A percentile compares a stretch with the other conserved stretches of the same genome.
phyloP scores from a whole-genome alignment of 2,888 invertebrate genomes.

The Leucoma salicis region DNA sequence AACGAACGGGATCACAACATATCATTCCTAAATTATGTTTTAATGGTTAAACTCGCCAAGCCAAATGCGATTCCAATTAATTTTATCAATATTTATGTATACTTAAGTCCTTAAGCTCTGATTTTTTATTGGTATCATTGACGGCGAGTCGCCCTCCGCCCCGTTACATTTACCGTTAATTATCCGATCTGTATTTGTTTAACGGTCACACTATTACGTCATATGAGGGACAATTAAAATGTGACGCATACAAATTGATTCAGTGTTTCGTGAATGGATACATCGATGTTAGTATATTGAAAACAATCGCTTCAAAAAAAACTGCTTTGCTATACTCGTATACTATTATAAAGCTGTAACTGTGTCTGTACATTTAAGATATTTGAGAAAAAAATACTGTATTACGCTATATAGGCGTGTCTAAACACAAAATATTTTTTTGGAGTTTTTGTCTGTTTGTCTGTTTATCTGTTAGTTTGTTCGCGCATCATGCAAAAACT shows the following conservation, averaged over 20 bases:
- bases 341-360: too few relatives aligned
- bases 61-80: conserved; percentile 23
- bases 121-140: conserved; percentile 37
- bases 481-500: too few relatives aligned
- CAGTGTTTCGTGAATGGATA: conserved; percentile 43
- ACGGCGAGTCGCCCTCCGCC: conserved; percentile 57
- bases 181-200: conserved; percentile 65
- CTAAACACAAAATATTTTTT: too few relatives aligned
- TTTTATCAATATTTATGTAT: conserved; percentile 18
- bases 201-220: conserved; percentile 58
- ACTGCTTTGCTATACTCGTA: too few relatives aligned
- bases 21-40: conserved; percentile 12
- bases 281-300: conserved; percentile 33
- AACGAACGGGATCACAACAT: conserved; percentile 8
- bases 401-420: too few relatives aligned
- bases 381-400: too few relatives aligned
- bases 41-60: conserved; percentile 11
- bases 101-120: conserved; percentile 25
- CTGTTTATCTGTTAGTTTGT: too few relatives aligned
- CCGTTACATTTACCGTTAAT: conserved; percentile 78
- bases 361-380: too few relatives aligned
- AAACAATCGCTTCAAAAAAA: conserved; percentile 15
- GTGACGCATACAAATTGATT: conserved; percentile 61
- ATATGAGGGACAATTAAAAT: conserved; percentile 66
- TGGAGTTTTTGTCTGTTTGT: too few relatives aligned